Evolutionary conservation across 1,140 invertebrate species (phyloP), one percentile per base, ranked within the genome.

Genomic region (Pseudomyrmex cubaensis): DNA sequence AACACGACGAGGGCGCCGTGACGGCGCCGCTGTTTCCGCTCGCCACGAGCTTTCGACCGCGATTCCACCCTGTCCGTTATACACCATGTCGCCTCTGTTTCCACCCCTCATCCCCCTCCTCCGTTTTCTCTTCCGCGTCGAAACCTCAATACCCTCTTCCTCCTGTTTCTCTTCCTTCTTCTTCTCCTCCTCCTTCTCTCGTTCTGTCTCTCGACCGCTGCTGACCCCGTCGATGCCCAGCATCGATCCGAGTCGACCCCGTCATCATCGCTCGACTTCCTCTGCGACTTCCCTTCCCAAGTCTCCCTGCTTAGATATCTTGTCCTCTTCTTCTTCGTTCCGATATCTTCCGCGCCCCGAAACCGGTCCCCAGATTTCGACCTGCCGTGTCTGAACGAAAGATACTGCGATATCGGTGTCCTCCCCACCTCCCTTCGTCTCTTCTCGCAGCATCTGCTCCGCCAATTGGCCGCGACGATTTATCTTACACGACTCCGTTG

Each of bases 1-100:
- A 88, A 82, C 61, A 85, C 52, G 63, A 35, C 50, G 50, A 57
- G 61, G 56, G 56, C 56, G 56, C 56, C 66, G 56, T 64, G 69
- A 22, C 83, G 59, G 25, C 48, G 72, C 12, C 54, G 46, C 2
- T 76, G 15, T 8, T 22, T 82, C 57, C 17, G 54, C n/a, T 48
- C 57, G 54, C 20, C 20, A 46, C 12, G 35, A 62, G 20, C 54
- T 69, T 22, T 52, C 20, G 20, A 25, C 52, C 85, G 25, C 63
- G 56, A 63, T 82, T 74, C 67, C 67, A 73, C 15, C 46, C 54
- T 63, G 66, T 57, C 63, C 46, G 35, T n/a, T 73, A 2, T 20
- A 59, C 57, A 22, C 12, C 17, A n/a, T 20, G 57, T 15, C 44
- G 8, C 13, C 17, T 48, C 20, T 15, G 13, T 61, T 74, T 62